phyloP scores from a whole-genome alignment of 2,113 vertebrate genomes.

The Rhinoderma darwinii region DNA sequence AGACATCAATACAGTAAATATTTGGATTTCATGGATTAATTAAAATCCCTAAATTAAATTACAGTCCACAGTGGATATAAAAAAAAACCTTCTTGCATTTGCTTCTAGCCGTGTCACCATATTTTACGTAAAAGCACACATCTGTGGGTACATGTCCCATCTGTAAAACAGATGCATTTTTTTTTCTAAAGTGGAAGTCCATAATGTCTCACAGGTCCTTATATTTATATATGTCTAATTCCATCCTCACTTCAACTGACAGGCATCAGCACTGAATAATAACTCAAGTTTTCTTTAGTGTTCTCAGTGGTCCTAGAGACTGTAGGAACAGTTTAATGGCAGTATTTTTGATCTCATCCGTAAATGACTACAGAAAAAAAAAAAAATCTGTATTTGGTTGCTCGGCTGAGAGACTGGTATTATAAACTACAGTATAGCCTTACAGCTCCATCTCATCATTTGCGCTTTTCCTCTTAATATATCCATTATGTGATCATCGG shows the following conservation, averaged over 20 bases:
- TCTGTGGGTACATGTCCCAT: background rate
- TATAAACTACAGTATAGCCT: background rate
- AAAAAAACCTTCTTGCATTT: background rate
- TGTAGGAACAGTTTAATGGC: background rate
- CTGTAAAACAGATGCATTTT: slow-evolving; percentile 8
- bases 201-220: background rate
- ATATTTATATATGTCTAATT: background rate
- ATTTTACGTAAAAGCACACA: background rate
- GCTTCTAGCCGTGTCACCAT: background rate
- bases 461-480: background rate
- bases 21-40: background rate
- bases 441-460: background rate
- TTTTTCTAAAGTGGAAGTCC: background rate
- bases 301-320: background rate
- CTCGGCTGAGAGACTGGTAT: background rate
- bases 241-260: background rate
- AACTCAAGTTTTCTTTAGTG: background rate
- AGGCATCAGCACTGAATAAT: background rate
- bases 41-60: background rate
- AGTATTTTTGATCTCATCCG: background rate
- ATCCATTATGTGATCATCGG: background rate
- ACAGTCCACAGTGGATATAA: background rate
- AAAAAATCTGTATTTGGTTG: background rate
- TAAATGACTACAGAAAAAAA: background rate
- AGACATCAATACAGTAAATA: background rate